Evolutionary conservation across 2,888 invertebrate species (phyloP).

Genomic region (Mythimna lalbum): DNA sequence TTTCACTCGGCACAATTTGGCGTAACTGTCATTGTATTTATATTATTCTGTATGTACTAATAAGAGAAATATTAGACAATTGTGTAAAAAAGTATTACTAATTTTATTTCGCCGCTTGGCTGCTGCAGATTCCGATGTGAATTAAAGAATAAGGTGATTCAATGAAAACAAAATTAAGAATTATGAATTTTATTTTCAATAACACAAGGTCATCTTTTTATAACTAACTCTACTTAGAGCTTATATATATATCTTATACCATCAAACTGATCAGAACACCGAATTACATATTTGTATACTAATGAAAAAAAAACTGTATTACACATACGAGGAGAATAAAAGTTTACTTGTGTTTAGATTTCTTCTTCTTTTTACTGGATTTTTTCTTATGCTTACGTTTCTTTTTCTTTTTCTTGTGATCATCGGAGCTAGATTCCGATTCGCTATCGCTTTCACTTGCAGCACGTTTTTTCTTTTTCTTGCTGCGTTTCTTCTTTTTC

Average conservation of each 20-base stretch:
- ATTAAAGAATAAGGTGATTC: not conserved
- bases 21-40: too few species aligned
- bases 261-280: slow-evolving; percentile 53
- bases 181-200: slow-evolving; percentile 41
- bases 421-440: slow-evolving; percentile 92
- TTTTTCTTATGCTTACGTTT: slow-evolving; percentile 93
- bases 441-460: slow-evolving; percentile 92
- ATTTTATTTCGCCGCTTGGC: too few species aligned
- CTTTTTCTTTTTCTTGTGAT: slow-evolving; percentile 92
- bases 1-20: too few species aligned
- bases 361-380: slow-evolving; percentile 93
- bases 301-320: slow-evolving; percentile 44
- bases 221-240: slow-evolving; percentile 45
- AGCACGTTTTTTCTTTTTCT: slow-evolving; percentile 91
- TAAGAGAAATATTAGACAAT: too few species aligned
- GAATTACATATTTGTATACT: slow-evolving; percentile 47
- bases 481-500: slow-evolving; percentile 92
- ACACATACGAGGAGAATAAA: slow-evolving; percentile 39
- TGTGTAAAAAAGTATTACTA: too few species aligned
- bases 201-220: slow-evolving; percentile 38
- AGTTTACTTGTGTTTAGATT: slow-evolving; percentile 89
- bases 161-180: slow-evolving; percentile 14
- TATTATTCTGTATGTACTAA: too few species aligned
- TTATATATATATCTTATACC: slow-evolving; percentile 40
- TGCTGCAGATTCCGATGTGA: not conserved